Evolutionary conservation across 2,797 vertebrate genomes (phyloP), one percentile per base, ranked within the genome.

Genomic region (Gorsachius magnificus): DNA sequence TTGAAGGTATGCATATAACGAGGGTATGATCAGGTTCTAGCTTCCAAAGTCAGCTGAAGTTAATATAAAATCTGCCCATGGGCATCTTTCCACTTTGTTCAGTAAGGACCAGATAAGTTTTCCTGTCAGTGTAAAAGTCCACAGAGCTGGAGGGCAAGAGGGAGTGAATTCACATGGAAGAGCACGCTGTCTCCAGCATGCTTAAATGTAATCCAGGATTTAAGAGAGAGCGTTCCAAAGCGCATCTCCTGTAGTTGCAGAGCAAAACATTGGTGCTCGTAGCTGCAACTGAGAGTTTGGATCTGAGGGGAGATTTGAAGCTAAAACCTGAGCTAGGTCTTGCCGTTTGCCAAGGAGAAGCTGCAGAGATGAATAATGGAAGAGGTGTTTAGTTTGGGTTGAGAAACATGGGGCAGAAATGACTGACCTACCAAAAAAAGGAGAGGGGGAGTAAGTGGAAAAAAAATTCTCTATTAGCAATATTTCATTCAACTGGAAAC

Each of bases 391-490:
- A 13, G 17, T 64, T 29, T 64, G 50, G 17, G 19, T 36, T 69
- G 9, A 45, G 70, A 81, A 78, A 41, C 16, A 11, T 4, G 7
- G 29, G 20, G 16, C 41, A 19, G n/a, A 79, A 84, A 64, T n/a
- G 11, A 45, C 13, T 22, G 65, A 64, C 65, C 33, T 43, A 51
- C 18, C 3, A 41, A 66, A 56, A 19, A 29, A 56, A 10, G 6
- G 3, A 0, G 1, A 7, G 21, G 8, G 46, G 9, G 10, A 5
- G 45, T 29, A 50, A 9, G 25, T 5, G 15, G 28, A 9, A 28
- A 31, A 31, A 36, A 51, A 10, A 26, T 3, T 3, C 2, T 41
- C 8, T 8, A 9, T 56, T 43, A 0, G 1, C 76, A 64, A n/a
- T 63, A 38, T 4, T 60, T 75, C 4, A 13, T 61, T 65, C 21